These are phyloP conservation scores for Lycaon pictus DNA, from an alignment of 2,113 vertebrate genomes.

Conservation along the genomic window DNA sequence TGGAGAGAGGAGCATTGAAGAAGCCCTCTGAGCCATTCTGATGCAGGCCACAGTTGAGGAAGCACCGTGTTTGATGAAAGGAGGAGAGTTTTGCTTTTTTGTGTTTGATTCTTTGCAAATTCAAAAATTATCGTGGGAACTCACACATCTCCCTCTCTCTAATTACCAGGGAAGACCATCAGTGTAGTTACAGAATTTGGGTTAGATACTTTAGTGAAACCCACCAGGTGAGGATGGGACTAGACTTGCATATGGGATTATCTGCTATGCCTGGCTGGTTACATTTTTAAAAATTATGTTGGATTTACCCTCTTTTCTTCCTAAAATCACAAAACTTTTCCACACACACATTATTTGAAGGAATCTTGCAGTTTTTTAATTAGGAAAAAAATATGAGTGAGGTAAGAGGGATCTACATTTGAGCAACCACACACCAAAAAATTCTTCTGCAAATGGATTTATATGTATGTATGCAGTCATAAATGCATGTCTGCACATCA, in stretches of 20 bases:
- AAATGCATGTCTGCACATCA: neutral
- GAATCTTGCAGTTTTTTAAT: neutral
- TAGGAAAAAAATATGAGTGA: neutral
- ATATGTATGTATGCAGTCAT: neutral
- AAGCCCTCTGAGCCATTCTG: neutral
- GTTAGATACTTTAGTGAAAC: neutral
- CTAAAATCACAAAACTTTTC: neutral
- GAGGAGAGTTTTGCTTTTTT: neutral
- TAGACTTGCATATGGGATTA: neutral
- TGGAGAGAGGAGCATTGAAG: neutral
- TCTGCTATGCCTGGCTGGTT: neutral
- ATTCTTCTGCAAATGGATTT: neutral
- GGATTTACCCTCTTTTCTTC: neutral
- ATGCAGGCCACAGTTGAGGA: neutral
- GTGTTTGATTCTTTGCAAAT: neutral
- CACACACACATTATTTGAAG: neutral
- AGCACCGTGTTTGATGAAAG: rapidly evolving
- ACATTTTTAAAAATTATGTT: neutral
- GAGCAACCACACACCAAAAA: neutral
- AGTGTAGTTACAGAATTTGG: no score
- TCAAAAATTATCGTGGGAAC: neutral
- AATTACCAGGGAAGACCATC: rapidly evolving
- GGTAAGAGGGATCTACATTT: neutral
- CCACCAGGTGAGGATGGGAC: neutral
- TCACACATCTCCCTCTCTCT: neutral